A percentile compares a stretch with the other conserved stretches of the same genome.
Evolutionary conservation across 1,140 invertebrate genomes (phyloP).

Genomic region (Drosophila malerkotliana): DNA sequence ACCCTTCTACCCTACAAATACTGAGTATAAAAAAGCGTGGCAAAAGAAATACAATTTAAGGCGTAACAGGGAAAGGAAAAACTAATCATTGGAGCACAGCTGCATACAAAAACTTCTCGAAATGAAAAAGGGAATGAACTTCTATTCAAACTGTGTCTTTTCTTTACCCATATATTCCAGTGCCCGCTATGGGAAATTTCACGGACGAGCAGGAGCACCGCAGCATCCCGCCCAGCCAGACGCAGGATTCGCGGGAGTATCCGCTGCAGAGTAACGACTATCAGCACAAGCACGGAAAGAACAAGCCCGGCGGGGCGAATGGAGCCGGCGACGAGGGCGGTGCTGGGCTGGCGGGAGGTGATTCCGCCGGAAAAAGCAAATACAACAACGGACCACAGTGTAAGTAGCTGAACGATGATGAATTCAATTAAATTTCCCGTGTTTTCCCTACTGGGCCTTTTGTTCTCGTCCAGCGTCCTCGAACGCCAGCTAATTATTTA

Average conservation of each 20-base stretch:
- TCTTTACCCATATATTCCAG: constrained; percentile 80
- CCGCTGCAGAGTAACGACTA: constrained; percentile 89
- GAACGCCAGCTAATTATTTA: constrained; percentile 71
- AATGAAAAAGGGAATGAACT: constrained; percentile 33
- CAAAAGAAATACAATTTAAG: constrained; percentile 69
- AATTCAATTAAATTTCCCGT: constrained; percentile 58
- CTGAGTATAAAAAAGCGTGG: constrained; percentile 31
- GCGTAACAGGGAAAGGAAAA: constrained; percentile 57
- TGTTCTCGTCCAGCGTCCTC: constrained; percentile 6
- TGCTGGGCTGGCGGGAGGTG: constrained; percentile 64
- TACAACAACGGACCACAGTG: constrained; percentile 81
- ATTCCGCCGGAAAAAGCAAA: constrained; percentile 47
- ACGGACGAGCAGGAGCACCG: constrained; percentile 86
- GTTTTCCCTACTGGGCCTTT: constrained; percentile 13
- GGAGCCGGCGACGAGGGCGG: constrained; percentile 15
- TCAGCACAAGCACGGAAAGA: constrained; percentile 86
- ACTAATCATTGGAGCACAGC: constrained; percentile 65
- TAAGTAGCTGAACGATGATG: constrained; percentile 58
- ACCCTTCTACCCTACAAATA: not conserved
- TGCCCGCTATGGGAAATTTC: constrained; percentile 88
- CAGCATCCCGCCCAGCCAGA: constrained; percentile 44
- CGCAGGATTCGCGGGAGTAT: constrained; percentile 86
- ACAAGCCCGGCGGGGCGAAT: constrained; percentile 59
- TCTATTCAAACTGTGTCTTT: constrained; percentile 5
- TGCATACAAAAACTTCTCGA: constrained; percentile 66